These are phyloP conservation scores for Aldabrachelys gigantea DNA, from an alignment of 2,113 vertebrate genomes.

Conservation along the genomic window DNA sequence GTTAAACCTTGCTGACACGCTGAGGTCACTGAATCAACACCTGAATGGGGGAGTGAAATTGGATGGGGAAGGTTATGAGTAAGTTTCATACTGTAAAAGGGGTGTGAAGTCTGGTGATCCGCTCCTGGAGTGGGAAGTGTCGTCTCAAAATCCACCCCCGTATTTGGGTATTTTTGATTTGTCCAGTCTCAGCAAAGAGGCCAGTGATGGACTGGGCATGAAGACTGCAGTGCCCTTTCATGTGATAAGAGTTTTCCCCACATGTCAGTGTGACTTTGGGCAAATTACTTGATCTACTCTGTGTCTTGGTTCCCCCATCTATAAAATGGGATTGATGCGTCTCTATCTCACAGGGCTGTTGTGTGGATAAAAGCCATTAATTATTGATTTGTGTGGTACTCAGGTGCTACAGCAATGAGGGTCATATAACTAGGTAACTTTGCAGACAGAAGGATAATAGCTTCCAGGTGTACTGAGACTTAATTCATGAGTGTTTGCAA, in stretches of 20 bases:
- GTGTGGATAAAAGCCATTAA: neutral
- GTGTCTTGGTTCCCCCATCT: too few species aligned
- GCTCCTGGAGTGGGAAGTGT: neutral
- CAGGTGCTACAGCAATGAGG: fast-evolving
- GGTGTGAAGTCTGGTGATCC: neutral
- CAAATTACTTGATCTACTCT: neutral
- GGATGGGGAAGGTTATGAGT: neutral
- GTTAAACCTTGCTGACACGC: too few species aligned
- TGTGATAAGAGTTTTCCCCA: neutral
- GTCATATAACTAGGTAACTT: neutral
- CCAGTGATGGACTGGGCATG: too few species aligned
- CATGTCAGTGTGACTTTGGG: neutral
- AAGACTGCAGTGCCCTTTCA: fast-evolving
- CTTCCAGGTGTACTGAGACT: neutral
- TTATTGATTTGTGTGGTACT: neutral
- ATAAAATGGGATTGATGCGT: too few species aligned
- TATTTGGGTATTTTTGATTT: too few species aligned
- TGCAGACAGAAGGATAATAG: neutral
- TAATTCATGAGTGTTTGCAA: neutral
- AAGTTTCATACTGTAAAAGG: neutral
- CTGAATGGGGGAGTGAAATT: neutral
- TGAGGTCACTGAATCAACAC: neutral
- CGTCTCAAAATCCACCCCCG: neutral
- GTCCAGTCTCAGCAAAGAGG: too few species aligned
- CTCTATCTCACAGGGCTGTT: neutral